Percentiles rank a stretch among this genome's conserved stretches.
Conservation (phyloP, 2,888 invertebrate genomes). For the Hypolimnas misippus region DNA sequence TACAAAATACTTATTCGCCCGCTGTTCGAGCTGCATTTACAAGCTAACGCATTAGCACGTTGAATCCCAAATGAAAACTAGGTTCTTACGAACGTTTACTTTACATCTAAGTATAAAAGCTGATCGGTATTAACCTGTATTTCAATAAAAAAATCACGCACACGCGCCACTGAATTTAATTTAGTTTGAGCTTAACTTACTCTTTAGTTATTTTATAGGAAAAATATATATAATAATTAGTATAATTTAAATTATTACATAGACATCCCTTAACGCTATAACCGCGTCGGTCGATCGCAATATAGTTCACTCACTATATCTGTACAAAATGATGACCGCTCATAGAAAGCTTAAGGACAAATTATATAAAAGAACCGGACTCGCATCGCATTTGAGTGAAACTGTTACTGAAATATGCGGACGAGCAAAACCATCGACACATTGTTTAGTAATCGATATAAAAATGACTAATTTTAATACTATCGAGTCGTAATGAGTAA, state of each 20-base stretch:
- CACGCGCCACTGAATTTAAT: constrained; percentile 59
- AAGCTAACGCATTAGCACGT: constrained; percentile 62
- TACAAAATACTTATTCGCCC: constrained; percentile 80
- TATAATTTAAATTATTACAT: constrained; percentile 83
- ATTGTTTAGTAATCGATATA: not conserved
- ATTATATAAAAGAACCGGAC: constrained; percentile 62
- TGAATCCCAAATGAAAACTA: constrained; percentile 66
- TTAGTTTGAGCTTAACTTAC: constrained; percentile 82
- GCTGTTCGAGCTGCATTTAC: constrained; percentile 54
- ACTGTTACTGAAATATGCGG: constrained; percentile 28
- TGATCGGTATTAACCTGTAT: constrained; percentile 64
- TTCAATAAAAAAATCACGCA: constrained; percentile 51
- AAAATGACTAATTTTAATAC: constrained; percentile 13
- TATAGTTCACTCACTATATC: constrained; percentile 52
- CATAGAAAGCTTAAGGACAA: constrained; percentile 61
- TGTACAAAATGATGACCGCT: constrained; percentile 54
- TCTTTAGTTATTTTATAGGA: constrained; percentile 77
- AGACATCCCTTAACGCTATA: constrained; percentile 70
- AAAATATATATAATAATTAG: constrained; percentile 78
- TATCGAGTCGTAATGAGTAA: constrained; percentile 7
- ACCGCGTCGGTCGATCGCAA: constrained; percentile 44
- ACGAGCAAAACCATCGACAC: constrained; percentile 12
- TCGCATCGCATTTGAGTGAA: constrained; percentile 34
- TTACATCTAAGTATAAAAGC: constrained; percentile 78
- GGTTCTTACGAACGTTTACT: constrained; percentile 53